A percentile compares a stretch with the other conserved stretches of the same genome.
Evolutionary conservation across 2,888 invertebrate species (phyloP).

Genomic region (Mythimna loreyi): DNA sequence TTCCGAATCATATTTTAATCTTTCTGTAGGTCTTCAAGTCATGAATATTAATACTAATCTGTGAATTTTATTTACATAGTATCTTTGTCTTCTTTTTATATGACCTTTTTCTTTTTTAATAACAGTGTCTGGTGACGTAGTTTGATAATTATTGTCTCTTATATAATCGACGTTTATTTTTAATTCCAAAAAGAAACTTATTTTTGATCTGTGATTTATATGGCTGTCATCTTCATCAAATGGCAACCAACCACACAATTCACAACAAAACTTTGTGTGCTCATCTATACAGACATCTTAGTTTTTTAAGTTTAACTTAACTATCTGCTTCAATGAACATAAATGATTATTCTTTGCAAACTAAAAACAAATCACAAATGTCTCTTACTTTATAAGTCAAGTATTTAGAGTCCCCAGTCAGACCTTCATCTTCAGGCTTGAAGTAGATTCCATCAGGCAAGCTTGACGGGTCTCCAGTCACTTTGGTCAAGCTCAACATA

Average conservation of each 20-base stretch:
- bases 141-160: neutral
- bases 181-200: neutral
- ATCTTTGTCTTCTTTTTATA: neutral
- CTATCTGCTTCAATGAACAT: too few species aligned
- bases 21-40: neutral
- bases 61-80: neutral
- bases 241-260: too few species aligned
- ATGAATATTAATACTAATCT: neutral
- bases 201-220: neutral
- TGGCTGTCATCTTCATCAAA: neutral
- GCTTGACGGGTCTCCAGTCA: constrained; percentile 58
- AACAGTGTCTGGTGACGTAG: neutral
- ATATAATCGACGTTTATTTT: neutral
- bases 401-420: constrained; percentile 50
- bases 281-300: neutral
- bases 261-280: too few species aligned
- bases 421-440: constrained; percentile 70
- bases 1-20: constrained; percentile 24
- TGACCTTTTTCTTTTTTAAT: constrained; percentile 9
- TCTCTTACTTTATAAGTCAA: constrained; percentile 65
- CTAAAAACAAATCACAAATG: neutral
- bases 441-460: constrained; percentile 76
- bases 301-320: neutral
- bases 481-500: constrained; percentile 63
- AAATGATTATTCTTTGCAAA: neutral